A percentile compares a stretch with the other conserved stretches of the same genome.
phyloP scores from a whole-genome alignment of 2,113 vertebrate species.

The Clarias macrocephalus region DNA sequence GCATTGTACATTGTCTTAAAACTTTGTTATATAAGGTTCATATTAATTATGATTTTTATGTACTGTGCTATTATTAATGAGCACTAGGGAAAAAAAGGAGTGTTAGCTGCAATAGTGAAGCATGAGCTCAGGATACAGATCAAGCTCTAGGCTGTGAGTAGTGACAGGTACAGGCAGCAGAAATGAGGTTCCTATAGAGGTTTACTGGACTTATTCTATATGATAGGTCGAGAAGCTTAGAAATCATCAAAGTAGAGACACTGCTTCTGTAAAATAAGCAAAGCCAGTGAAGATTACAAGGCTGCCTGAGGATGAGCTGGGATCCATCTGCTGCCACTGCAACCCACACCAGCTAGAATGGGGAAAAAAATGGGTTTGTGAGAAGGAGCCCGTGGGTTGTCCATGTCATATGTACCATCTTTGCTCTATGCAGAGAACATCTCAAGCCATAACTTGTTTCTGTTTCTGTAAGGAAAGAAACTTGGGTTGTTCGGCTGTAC shows the following conservation, averaged over 20 bases:
- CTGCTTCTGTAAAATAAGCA: background rate
- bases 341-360: background rate
- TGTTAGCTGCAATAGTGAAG: background rate
- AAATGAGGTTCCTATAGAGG: background rate
- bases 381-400: background rate
- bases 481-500: no score
- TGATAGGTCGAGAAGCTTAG: background rate
- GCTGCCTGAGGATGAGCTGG: background rate
- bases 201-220: background rate
- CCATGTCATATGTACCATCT: background rate
- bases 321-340: background rate
- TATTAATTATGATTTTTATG: background rate
- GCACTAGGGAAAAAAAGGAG: no score
- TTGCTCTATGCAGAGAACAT: background rate
- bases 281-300: background rate
- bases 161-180: background rate
- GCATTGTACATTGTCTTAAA: background rate
- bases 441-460: background rate
- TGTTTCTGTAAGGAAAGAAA: background rate
- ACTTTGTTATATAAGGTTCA: background rate
- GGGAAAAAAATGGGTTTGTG: background rate
- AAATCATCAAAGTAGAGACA: background rate
- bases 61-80: background rate
- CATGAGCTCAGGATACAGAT: no score
- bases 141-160: no score